Conservation (phyloP, 2,797 vertebrate genomes). For the Phoeniculus purpureus region DNA sequence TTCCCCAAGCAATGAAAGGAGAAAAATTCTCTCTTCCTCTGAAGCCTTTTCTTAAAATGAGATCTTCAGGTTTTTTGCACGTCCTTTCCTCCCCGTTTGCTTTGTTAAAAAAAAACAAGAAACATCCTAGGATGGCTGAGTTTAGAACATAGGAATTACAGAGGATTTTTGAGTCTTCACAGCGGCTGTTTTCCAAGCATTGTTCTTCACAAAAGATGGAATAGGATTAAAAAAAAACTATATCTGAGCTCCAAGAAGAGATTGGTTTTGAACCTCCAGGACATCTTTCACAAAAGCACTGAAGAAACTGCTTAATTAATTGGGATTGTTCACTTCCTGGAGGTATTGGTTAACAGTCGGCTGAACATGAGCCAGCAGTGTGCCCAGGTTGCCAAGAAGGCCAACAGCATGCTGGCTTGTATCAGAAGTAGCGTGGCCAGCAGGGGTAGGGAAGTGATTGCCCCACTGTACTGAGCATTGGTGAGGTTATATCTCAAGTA, state of each 20-base stretch:
- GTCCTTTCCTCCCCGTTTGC: not conserved
- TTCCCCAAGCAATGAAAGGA: constrained; percentile 9
- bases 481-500: not conserved
- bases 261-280: constrained; percentile 7
- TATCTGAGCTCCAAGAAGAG: not conserved
- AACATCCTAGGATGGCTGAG: constrained; percentile 4
- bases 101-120: constrained; percentile 38
- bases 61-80: not conserved
- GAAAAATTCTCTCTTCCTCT: not conserved
- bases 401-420: not conserved
- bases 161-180: constrained; percentile 16
- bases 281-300: constrained; percentile 2
- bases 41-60: not conserved
- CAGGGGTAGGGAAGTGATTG: not conserved
- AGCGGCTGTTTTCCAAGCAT: constrained; percentile 24
- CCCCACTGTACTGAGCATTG: not conserved
- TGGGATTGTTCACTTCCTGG: not conserved
- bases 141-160: constrained; percentile 38
- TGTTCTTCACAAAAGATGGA: constrained; percentile 23
- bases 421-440: not conserved
- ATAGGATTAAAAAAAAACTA: not conserved
- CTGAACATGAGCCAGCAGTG: not conserved
- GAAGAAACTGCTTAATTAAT: constrained; percentile 10
- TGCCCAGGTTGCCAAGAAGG: not conserved
- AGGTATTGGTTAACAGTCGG: not conserved